These are phyloP conservation scores for Corythornis vintsioides DNA, from an alignment of 2,113 vertebrate genomes.

Conservation along the genomic window DNA sequence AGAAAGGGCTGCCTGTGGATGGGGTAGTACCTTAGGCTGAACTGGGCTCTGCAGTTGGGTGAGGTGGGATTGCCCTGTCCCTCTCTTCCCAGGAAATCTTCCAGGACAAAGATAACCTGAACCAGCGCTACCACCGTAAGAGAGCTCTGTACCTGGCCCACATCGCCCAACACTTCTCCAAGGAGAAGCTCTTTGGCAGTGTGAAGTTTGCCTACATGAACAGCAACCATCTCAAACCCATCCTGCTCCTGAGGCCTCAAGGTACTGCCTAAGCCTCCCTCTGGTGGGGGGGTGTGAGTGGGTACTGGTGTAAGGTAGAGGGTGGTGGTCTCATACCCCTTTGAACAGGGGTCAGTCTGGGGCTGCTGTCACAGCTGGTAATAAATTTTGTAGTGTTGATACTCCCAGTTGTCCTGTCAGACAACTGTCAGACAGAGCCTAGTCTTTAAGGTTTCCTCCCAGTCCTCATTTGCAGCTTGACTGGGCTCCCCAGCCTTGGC, in stretches of 20 bases:
- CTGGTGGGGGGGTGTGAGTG: neutral
- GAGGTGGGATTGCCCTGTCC: neutral
- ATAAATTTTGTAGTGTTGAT: neutral
- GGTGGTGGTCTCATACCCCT: neutral
- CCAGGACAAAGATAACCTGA: constrained; percentile 89
- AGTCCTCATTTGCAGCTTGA: neutral
- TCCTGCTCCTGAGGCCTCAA: constrained; percentile 83
- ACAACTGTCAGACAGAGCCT: too few relatives aligned
- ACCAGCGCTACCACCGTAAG: constrained; percentile 95
- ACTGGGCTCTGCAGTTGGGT: neutral
- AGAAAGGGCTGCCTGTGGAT: neutral
- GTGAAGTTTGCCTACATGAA: constrained; percentile 88
- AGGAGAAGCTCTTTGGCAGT: constrained; percentile 79
- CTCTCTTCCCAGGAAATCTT: constrained; percentile 81
- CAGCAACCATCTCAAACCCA: constrained; percentile 88
- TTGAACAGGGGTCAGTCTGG: neutral
- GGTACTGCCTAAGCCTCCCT: constrained; percentile 69
- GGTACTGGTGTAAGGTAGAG: neutral
- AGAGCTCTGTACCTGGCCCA: constrained; percentile 91
- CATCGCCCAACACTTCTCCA: constrained; percentile 81
- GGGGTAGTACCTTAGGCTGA: rapidly evolving
- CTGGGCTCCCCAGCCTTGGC: neutral
- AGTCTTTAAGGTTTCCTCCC: neutral
- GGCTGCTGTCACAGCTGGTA: rapidly evolving
- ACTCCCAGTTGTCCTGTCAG: neutral